phyloP scores from a whole-genome alignment of 2,113 vertebrate genomes.

The Pycnonotus jocosus region DNA sequence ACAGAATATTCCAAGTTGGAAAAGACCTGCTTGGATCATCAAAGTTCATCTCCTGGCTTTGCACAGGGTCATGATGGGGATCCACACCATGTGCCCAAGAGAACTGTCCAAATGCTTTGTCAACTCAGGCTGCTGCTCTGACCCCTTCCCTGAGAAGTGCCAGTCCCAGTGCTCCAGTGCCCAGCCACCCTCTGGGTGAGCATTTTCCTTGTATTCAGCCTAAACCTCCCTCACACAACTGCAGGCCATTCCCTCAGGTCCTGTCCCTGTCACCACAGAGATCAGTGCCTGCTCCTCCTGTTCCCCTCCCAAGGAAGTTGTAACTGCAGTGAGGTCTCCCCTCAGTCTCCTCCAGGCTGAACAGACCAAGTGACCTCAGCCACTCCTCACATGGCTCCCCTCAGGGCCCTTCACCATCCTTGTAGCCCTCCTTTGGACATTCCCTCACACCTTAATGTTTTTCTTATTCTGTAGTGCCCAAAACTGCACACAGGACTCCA shows the following conservation, averaged over 20 bases:
- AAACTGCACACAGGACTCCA: neutral
- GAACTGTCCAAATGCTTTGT: neutral
- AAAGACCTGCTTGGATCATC: neutral
- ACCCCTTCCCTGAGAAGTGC: neutral
- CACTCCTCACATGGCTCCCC: fast-evolving
- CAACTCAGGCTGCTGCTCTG: neutral
- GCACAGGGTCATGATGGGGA: neutral
- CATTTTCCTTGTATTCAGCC: neutral
- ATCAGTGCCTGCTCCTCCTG: neutral
- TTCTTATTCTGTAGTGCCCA: neutral
- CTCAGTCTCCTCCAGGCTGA: neutral
- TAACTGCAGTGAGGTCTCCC: neutral
- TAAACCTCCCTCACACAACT: neutral
- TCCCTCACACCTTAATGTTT: neutral
- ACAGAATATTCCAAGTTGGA: neutral
- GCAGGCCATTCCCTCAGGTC: neutral
- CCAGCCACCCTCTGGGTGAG: neutral
- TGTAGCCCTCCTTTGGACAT: neutral
- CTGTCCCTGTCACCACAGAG: neutral
- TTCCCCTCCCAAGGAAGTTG: fast-evolving
- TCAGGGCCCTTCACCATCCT: neutral
- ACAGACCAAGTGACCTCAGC: neutral
- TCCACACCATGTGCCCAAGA: fast-evolving
- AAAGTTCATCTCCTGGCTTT: neutral
- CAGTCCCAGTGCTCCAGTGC: neutral